A percentile compares a stretch with the other conserved stretches of the same genome.
Evolutionary conservation across 2,113 vertebrate genomes (phyloP).

Genomic region (Lepidothrix coronata): DNA sequence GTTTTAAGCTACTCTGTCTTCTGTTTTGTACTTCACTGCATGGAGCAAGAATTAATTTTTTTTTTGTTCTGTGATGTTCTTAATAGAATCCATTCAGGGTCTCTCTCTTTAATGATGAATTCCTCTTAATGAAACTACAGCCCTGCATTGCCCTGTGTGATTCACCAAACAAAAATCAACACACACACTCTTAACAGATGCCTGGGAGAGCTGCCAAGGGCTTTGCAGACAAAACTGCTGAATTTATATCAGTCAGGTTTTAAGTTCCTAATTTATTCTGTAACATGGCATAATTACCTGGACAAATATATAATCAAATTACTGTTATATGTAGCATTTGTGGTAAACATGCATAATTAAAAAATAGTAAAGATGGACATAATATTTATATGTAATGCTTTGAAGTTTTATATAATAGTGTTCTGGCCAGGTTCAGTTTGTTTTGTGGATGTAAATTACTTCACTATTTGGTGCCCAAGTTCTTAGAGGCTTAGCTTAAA

Average conservation of each 20-base stretch:
- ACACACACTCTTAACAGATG: not conserved
- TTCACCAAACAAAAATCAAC: not conserved
- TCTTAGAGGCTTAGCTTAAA: not conserved
- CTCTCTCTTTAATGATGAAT: not conserved
- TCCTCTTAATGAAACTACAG: not conserved
- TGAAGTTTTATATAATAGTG: not conserved
- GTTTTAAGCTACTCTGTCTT: not conserved
- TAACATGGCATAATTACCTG: not conserved
- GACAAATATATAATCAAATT: not conserved
- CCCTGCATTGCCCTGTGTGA: not conserved
- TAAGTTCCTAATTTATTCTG: not conserved
- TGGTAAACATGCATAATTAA: not conserved
- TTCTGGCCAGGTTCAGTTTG: not conserved
- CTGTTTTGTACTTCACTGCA: not conserved
- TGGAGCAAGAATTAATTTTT: not conserved
- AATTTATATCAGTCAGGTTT: not conserved
- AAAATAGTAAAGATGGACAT: not conserved
- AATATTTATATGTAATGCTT: not conserved
- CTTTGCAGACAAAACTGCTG: not conserved
- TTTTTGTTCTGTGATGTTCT: not conserved
- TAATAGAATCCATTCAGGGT: not conserved
- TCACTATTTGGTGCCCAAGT: not conserved
- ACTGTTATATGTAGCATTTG: not conserved
- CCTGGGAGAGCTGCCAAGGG: rapidly evolving
- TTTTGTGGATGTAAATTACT: not conserved